These are phyloP conservation scores for Sceliomorpha sp. DNA, from an alignment of 2,888 invertebrate genomes.

Conservation along the genomic window DNA sequence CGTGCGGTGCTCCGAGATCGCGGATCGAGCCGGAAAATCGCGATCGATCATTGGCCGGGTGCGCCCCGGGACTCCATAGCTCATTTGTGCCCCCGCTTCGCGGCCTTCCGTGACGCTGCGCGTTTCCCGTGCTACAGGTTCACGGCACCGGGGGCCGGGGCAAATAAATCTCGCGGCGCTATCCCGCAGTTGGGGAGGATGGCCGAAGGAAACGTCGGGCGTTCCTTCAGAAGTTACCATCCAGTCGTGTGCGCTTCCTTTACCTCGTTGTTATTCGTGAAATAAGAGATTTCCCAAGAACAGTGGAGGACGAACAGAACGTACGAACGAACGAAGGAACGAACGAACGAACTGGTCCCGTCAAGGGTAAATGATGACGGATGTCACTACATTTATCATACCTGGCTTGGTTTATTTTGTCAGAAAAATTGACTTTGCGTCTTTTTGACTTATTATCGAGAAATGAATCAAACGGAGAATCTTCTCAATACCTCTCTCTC, in stretches of 20 bases:
- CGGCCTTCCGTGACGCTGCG: slow-evolving; percentile 21
- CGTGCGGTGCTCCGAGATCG: slow-evolving; percentile 14
- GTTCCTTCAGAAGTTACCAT: slow-evolving; percentile 40
- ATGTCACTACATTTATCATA: slow-evolving; percentile 18
- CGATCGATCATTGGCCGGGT: slow-evolving; percentile 24
- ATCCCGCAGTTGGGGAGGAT: slow-evolving; percentile 28
- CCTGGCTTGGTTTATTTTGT: slow-evolving; percentile 6
- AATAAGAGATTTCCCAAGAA: slow-evolving; percentile 26
- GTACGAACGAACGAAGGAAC: too few relatives aligned
- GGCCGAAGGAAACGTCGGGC: slow-evolving; percentile 53
- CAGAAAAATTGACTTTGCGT: slow-evolving; percentile 17
- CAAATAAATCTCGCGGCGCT: slow-evolving; percentile 31
- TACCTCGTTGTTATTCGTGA: slow-evolving; percentile 31
- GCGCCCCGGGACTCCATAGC: slow-evolving; percentile 16
- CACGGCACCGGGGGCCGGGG: slow-evolving; percentile 20
- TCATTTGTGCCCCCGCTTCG: slow-evolving; percentile 20
- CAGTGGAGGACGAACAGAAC: slow-evolving; percentile 8
- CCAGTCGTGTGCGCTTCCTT: slow-evolving; percentile 30
- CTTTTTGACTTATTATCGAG: slow-evolving; percentile 6
- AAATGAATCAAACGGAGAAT: too few relatives aligned
- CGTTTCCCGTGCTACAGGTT: slow-evolving; percentile 32
- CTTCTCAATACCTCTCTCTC: too few relatives aligned
- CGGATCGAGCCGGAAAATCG: slow-evolving; percentile 25
- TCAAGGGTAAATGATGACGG: slow-evolving; percentile 25
- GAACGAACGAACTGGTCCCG: slow-evolving; percentile 12